These are phyloP conservation scores for Polypterus bichir DNA, from an alignment of 2,113 vertebrate species.

Conservation along the genomic window DNA sequence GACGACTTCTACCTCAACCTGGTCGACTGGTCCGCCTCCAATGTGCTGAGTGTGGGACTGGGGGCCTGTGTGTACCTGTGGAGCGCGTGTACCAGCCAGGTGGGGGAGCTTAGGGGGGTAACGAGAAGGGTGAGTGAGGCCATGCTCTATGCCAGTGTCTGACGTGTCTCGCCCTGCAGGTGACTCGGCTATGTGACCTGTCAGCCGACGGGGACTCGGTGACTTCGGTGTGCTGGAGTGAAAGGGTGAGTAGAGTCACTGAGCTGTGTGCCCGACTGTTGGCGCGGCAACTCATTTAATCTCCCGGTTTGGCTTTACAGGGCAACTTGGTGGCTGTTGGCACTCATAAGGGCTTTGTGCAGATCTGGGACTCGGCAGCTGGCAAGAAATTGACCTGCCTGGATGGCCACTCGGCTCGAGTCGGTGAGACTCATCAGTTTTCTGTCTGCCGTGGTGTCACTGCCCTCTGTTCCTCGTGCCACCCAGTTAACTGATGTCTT, in stretches of 20 bases:
- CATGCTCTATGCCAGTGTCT: neutral
- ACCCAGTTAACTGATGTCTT: neutral
- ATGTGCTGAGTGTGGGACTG: slow-evolving; percentile 38
- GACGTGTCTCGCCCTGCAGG: slow-evolving; percentile 18
- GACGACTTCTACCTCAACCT: slow-evolving; percentile 42
- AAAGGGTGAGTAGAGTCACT: slow-evolving; percentile 24
- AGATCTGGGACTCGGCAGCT: slow-evolving; percentile 63
- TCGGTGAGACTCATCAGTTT: slow-evolving; percentile 40
- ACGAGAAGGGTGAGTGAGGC: neutral
- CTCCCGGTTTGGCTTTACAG: slow-evolving; percentile 22
- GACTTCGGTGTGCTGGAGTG: slow-evolving; percentile 42
- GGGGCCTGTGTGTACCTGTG: slow-evolving; percentile 40
- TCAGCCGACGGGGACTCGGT: slow-evolving; percentile 40
- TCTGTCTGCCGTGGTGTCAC: neutral
- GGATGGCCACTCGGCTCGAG: slow-evolving; percentile 59
- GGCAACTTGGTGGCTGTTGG: slow-evolving; percentile 58
- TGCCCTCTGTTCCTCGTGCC: neutral
- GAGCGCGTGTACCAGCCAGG: slow-evolving; percentile 42
- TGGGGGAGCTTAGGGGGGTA: slow-evolving; percentile 4
- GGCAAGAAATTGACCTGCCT: slow-evolving; percentile 58
- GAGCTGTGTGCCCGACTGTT: neutral
- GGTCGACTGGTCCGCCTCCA: slow-evolving; percentile 39
- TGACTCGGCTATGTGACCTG: slow-evolving; percentile 36
- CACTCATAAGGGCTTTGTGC: slow-evolving; percentile 62
- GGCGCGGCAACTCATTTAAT: neutral